These are phyloP conservation scores for Poecilobothrus nobilitatus DNA, from an alignment of 2,888 invertebrate species.

Conservation along the genomic window DNA sequence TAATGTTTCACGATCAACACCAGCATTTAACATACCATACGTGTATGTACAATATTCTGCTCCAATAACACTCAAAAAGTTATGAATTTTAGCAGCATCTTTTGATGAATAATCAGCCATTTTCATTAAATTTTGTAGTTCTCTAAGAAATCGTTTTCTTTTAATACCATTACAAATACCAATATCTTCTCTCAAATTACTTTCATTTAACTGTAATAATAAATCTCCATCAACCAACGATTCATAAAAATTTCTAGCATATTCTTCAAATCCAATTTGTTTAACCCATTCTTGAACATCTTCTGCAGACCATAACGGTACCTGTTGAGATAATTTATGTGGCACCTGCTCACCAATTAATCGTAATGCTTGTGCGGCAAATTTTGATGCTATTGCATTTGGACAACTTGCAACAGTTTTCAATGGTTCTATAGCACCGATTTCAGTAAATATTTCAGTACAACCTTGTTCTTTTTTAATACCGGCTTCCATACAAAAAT, in stretches of 20 bases:
- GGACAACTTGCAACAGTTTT: constrained; percentile 96
- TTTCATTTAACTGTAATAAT: constrained; percentile 81
- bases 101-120: constrained; percentile 95
- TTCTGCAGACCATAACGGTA: constrained; percentile 93
- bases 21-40: constrained; percentile 91
- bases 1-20: constrained; percentile 84
- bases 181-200: constrained; percentile 86
- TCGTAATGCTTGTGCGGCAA: constrained; percentile 84
- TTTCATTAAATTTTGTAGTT: constrained; percentile 84
- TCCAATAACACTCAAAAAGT: constrained; percentile 73
- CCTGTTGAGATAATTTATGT: constrained; percentile 95
- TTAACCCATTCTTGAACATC: constrained; percentile 98
- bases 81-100: constrained; percentile 83
- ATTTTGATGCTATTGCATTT: constrained; percentile 94
- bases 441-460: constrained; percentile 83
- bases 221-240: constrained; percentile 96
- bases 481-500: constrained; percentile 98
- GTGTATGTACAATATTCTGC: constrained; percentile 92
- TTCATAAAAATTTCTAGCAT: constrained; percentile 72
- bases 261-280: constrained; percentile 89
- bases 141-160: constrained; percentile 84
- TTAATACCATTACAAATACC: constrained; percentile 88
- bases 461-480: constrained; percentile 92
- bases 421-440: constrained; percentile 89
- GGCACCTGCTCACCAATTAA: constrained; percentile 95